Base-by-base conservation (phyloP, 2,797 vertebrate genomes). In the Micromesistius poutassou region DNA sequence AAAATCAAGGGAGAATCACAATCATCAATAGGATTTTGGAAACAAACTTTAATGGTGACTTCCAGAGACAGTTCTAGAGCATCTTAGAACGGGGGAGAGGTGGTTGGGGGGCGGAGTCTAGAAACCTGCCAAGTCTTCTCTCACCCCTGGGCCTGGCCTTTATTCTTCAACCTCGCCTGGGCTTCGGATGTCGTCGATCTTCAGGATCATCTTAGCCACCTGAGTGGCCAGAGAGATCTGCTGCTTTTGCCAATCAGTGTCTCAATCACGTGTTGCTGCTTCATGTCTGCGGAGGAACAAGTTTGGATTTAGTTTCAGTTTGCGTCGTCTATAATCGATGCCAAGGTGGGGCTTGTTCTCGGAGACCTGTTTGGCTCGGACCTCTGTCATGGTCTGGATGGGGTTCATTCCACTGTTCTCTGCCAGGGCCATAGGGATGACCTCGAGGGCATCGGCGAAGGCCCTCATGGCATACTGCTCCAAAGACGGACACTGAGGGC, bases 401-500 rank as follows among this genome's bases (percentile, higher is more conserved):
- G 98, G 96, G 83, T 96, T 98, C 89, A 96, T 93, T 1, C 98
- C 98, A 0, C 97, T 99, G 91, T 99, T 99, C 85, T 99, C 98
- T 0, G 98, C 92, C 16, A 99, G 91, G 0, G 98, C 96, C 96
- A 99, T 98, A 14, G 98, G 98, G 87, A 99, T 98, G 9, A 96
- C 95, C 86, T 99, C 98, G 30, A 99, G 86, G 0, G 98, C 96
- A 74, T 99, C 98, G 9, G 98, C 98, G 87, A 99, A 99, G 0
- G 97, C 92, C 80, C 97, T 95, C 97, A 99, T 99, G 75, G 98
- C 97, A 0, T 99, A 99, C 84, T 99, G 98, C 81, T 99, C 98
- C 92, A 99, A 81, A 78, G 98, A 98, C 0, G 97, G 97, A 82
- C 97, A 99, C 98, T 99, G 75, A 71, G 50, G 71, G 74, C 30